phyloP scores from a whole-genome alignment of 2,888 invertebrate genomes.

The Tenthredo mesomela region DNA sequence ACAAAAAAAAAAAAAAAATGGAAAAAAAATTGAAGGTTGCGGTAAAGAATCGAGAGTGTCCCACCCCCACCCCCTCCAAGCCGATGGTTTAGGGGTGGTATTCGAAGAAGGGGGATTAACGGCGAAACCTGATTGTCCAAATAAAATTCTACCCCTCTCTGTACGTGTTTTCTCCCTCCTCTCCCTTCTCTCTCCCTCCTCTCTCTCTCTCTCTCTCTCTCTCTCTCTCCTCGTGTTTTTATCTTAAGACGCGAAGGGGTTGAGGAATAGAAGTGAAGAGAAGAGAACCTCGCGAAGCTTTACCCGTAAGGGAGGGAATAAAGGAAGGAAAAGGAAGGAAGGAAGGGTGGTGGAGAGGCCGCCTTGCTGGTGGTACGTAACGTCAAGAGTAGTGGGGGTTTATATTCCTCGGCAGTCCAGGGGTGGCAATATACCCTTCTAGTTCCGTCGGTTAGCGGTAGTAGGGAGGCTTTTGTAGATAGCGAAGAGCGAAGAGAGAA shows the following conservation, averaged over 20 bases:
- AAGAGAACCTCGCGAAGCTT: not conserved
- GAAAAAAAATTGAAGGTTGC: conserved; percentile 67
- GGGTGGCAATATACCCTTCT: not conserved
- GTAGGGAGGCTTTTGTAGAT: not conserved
- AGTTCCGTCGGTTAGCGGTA: not conserved
- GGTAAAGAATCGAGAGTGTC: conserved; percentile 68
- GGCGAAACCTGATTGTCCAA: conserved; percentile 74
- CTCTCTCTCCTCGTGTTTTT: conserved; percentile 68
- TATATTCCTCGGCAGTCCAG: not conserved
- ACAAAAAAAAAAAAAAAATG: not conserved
- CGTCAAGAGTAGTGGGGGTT: not conserved
- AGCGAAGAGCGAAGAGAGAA: not conserved
- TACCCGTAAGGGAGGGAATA: not conserved
- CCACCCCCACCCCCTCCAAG: not conserved
- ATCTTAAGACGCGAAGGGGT: conserved; percentile 73
- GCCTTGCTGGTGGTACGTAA: not conserved
- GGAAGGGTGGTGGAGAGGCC: not conserved
- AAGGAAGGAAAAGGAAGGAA: conserved; percentile 3
- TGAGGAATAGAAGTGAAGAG: conserved; percentile 53
- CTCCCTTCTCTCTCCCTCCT: not conserved
- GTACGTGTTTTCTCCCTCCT: not conserved
- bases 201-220: too few species aligned
- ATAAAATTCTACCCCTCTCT: not conserved
- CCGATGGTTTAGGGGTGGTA: conserved; percentile 2
- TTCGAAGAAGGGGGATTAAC: conserved; percentile 66